A percentile compares a stretch with the other conserved stretches of the same genome.
Evolutionary conservation across 1,140 invertebrate genomes (phyloP).

Genomic region (Potamilus streckersoni): DNA sequence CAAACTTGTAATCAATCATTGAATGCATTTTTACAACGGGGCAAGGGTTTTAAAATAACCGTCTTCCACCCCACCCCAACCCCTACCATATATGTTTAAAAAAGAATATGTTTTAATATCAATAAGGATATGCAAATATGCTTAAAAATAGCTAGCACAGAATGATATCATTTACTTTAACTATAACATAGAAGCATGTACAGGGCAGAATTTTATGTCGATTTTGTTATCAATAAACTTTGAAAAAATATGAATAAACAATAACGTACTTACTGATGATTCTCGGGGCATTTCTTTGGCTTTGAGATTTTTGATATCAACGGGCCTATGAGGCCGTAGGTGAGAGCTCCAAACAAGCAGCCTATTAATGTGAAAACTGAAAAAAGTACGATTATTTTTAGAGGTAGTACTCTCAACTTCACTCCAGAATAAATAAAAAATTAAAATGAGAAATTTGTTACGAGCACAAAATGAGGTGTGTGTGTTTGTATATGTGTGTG

Average conservation of each 20-base stretch:
- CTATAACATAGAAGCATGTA: background rate
- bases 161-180: background rate
- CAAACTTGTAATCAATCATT: too few relatives aligned
- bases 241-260: background rate
- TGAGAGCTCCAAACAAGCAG: slow-evolving; percentile 45
- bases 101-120: too few relatives aligned
- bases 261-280: slow-evolving; percentile 38
- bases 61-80: background rate
- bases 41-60: background rate
- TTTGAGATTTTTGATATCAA: slow-evolving; percentile 30
- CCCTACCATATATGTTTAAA: too few relatives aligned
- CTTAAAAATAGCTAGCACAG: background rate
- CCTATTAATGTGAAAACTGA: slow-evolving; percentile 54
- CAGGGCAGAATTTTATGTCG: background rate
- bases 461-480: background rate
- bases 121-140: background rate
- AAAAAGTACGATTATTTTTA: slow-evolving; percentile 11
- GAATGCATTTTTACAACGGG: background rate
- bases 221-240: background rate
- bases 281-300: slow-evolving; percentile 36
- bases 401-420: background rate
- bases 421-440: background rate
- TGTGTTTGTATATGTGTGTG: too few relatives aligned
- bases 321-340: slow-evolving; percentile 49
- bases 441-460: background rate